These are phyloP conservation scores for Ornithorhynchus anatinus DNA, from an alignment of 2,113 vertebrate genomes.

Conservation along the genomic window DNA sequence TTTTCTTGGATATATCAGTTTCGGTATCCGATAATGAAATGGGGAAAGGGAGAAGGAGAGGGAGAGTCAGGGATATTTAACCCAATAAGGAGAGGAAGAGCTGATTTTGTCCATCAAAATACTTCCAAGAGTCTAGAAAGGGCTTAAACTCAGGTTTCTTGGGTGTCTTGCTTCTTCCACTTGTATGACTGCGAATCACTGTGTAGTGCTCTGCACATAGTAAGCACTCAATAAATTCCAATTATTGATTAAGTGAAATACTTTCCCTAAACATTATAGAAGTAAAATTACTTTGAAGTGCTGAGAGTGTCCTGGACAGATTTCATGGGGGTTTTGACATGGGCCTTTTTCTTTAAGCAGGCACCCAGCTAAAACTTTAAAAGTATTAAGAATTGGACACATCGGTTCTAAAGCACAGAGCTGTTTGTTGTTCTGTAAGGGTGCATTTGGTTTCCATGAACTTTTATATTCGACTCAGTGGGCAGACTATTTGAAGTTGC, in stretches of 20 bases:
- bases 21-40: background rate
- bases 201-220: too few species aligned
- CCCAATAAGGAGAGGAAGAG: background rate
- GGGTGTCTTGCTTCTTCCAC: background rate
- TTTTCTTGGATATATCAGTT: background rate
- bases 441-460: background rate
- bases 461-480: conserved; percentile 12
- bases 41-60: background rate
- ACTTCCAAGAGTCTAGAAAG: background rate
- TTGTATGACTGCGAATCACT: conserved; percentile 6
- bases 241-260: background rate
- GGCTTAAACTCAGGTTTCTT: background rate
- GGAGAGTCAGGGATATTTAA: background rate
- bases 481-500: background rate
- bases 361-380: background rate
- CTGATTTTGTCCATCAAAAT: conserved; percentile 3
- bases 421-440: background rate
- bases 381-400: background rate
- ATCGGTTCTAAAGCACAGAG: conserved; percentile 6
- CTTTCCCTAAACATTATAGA: background rate
- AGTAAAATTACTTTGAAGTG: background rate
- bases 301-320: background rate
- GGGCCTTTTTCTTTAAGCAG: background rate
- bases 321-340: background rate
- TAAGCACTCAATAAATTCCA: too few species aligned